Percentiles rank a stretch among this genome's conserved stretches.
These are phyloP conservation scores for Acyrthosiphon pisum DNA, from an alignment of 1,140 invertebrate species.

Conservation along the genomic window DNA sequence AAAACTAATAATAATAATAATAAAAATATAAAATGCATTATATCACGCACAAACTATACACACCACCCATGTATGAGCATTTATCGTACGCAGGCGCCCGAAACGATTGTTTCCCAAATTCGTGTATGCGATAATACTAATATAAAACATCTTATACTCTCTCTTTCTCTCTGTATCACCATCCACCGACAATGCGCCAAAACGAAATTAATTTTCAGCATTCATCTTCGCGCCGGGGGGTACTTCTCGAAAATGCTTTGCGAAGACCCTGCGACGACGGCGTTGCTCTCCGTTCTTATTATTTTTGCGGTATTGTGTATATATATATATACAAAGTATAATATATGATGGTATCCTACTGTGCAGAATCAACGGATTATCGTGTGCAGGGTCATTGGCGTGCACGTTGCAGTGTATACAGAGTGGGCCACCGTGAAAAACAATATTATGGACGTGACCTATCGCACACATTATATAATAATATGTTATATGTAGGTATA, in stretches of 20 bases:
- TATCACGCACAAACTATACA: not conserved
- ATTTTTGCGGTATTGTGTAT: not conserved
- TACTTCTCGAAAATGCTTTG: not conserved
- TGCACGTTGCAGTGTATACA: too few relatives aligned
- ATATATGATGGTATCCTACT: not conserved
- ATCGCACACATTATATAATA: not conserved
- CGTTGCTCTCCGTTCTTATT: not conserved
- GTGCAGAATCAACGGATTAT: not conserved
- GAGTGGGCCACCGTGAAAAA: not conserved
- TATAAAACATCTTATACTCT: not conserved
- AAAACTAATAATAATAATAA: not conserved
- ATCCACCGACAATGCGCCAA: not conserved
- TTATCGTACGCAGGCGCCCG: not conserved
- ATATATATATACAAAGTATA: too few relatives aligned
- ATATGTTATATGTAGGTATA: too few relatives aligned
- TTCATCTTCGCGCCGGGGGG: not conserved
- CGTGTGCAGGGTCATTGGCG: too few relatives aligned
- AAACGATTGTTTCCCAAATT: not conserved
- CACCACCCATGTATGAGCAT: too few relatives aligned
- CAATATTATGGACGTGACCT: not conserved
- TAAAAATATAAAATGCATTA: not conserved
- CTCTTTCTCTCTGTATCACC: not conserved
- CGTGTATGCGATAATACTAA: not conserved
- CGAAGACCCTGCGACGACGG: not conserved
- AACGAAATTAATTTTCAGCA: not conserved